Evolutionary conservation across 1,140 invertebrate species (phyloP), one percentile per base, ranked within the genome.

Genomic region (Eueides isabella): DNA sequence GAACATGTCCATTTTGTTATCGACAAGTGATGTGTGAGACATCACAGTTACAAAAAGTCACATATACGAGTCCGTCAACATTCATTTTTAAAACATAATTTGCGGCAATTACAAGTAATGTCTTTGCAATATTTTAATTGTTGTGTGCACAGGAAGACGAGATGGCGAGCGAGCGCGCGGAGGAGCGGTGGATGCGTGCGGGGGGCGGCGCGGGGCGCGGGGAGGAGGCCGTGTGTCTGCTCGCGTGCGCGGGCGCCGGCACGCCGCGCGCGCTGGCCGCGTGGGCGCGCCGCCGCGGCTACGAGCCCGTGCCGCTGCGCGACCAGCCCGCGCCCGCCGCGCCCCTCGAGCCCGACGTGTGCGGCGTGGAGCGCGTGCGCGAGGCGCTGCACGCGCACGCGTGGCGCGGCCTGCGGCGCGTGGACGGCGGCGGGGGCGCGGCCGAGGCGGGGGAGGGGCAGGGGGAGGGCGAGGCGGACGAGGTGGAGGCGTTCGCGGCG

Each of bases 401-500:
- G 11, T 75, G 63, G 72, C 72, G 74, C 55, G 72, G 72, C 9
- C 74, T 77, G 33, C 44, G 26, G 28, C 48, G 64, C 30, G 62
- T 69, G 41, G 44, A 33, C 38, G 19, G 3, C 19, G n/a, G 44
- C 28, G n/a, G 7, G 61, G 23, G 65, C 12, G 67, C 38, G 68
- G 31, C 67, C 23, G 38, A 2, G 28, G 26, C 19, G 29, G 62
- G 41, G 6, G n/a, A n/a, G n/a, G n/a, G n/a, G n/a, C n/a, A n/a
- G n/a, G n/a, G n/a, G n/a, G 48, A 70, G 67, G 14, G 63, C 29
- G 41, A 3, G 28, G 28, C 14, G 30, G 62, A 61, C 14, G 73
- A 67, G 62, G 75, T 66, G 55, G 82, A 82, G 71, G 76, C 73
- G 64, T 63, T 62, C 61, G 78, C 78, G 30, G 76, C 72, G 33